Conservation (phyloP, 2,113 vertebrate species). For the Benitochromis conjunctus region DNA sequence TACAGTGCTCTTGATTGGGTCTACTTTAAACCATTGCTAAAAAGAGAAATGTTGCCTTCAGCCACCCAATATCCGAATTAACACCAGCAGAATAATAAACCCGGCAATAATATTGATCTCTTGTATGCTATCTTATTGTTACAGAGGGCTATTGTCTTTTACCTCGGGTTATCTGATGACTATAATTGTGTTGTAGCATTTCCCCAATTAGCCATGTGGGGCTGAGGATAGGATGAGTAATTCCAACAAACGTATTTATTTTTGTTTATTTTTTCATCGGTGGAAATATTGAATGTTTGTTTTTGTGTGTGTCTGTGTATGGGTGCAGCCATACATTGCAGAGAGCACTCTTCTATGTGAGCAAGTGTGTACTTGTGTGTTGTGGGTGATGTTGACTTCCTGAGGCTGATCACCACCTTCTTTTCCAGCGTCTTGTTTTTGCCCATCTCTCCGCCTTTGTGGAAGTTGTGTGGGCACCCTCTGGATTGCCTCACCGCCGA, state of each 20-base stretch:
- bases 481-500: constrained; percentile 75
- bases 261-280: not conserved
- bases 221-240: not conserved
- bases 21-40: not conserved
- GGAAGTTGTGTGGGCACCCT: constrained; percentile 78
- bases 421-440: constrained; percentile 62
- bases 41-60: constrained; percentile 9
- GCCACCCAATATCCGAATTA: constrained; percentile 1
- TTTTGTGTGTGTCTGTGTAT: not conserved
- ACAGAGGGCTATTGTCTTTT: not conserved
- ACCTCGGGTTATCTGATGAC: constrained; percentile 11
- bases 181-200: not conserved
- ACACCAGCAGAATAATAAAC: not conserved
- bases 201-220: not conserved
- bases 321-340: not conserved
- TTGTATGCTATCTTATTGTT: constrained; percentile 5
- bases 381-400: constrained; percentile 62
- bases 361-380: constrained; percentile 46
- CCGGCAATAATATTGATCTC: constrained; percentile 27
- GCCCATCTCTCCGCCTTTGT: constrained; percentile 68
- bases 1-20: not conserved
- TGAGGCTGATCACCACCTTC: constrained; percentile 66
- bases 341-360: constrained; percentile 10
- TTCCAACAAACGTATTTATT: not conserved
- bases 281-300: not conserved